phyloP scores from a whole-genome alignment of 2,113 vertebrate species.

The Ctenodactylus gundi region DNA sequence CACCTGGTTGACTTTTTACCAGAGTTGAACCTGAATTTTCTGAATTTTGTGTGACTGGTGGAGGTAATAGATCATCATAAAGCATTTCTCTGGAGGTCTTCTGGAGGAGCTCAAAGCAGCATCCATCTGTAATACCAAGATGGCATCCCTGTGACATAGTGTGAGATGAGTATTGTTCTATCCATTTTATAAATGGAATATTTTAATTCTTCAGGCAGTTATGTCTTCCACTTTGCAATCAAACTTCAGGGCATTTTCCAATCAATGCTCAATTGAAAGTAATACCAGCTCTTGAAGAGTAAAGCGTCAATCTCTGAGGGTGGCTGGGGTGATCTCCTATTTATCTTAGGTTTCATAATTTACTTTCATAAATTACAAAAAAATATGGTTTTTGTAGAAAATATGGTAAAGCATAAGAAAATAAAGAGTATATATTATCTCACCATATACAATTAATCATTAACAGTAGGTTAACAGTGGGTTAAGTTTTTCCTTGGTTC shows the following conservation, averaged over 20 bases:
- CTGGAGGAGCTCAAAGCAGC: background rate
- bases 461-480: background rate
- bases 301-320: background rate
- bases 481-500: background rate
- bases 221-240: background rate
- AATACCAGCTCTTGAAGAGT: background rate
- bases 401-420: background rate
- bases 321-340: background rate
- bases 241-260: background rate
- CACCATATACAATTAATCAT: background rate
- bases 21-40: background rate
- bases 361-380: conserved; percentile 8
- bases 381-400: background rate
- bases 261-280: background rate
- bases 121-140: background rate
- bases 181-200: background rate
- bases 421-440: background rate
- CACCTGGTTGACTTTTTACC: background rate
- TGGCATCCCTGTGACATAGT: background rate
- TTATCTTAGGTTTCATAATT: background rate
- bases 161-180: background rate
- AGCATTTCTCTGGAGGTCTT: background rate
- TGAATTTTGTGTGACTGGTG: background rate
- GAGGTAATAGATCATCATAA: background rate
- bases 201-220: background rate